Base-by-base conservation (phyloP, 2,888 invertebrate genomes). In the Bombylius discolor region DNA sequence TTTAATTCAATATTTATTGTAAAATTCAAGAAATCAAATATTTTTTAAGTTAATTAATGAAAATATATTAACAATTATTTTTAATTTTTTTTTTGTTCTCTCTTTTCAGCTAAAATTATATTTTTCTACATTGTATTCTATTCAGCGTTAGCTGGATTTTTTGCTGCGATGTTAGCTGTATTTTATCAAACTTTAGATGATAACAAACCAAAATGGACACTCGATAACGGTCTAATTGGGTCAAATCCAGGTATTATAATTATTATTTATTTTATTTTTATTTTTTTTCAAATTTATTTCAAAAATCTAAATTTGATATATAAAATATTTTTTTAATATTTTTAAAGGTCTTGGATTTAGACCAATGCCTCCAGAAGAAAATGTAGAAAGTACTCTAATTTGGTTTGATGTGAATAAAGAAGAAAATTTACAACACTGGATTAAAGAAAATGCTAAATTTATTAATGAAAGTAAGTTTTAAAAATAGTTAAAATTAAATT, bases 111-210 rank as follows among this genome's bases (percentile, higher is more conserved):
- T 64, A 94, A 96, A 80, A 96, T 98, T 76, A 81, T 91, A 65
- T 77, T 96, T 64, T 98, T 98, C 81, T 99, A 98, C 79, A 76
- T 95, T 65, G 84, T 97, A 74, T 98, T 97, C 82, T 98, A 97
- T 78, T 82, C 88, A 63, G 84, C 84, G 67, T 82, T 98, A 73
- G 83, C 88, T 68, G 94, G 89, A 55, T 98, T 97, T 83, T 98
- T 97, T 78, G 85, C 91, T 62, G 90, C 90, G 61, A 85, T 96
- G 85, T 79, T 97, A 77, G 87, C 91, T 64, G 86, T 96, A 68
- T 98, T 99, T 80, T 91, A 91, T 75, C 89, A 89, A 77, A 95
- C 95, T 53, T 78, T 96, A 75, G 88, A 92, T 70, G 73, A 79
- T 63, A 84, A 84, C 68, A 82, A 81, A 72, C 96, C 96, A 23